Conservation (phyloP, 2,888 invertebrate genomes). For the Scelioninae gen. 2 region DNA sequence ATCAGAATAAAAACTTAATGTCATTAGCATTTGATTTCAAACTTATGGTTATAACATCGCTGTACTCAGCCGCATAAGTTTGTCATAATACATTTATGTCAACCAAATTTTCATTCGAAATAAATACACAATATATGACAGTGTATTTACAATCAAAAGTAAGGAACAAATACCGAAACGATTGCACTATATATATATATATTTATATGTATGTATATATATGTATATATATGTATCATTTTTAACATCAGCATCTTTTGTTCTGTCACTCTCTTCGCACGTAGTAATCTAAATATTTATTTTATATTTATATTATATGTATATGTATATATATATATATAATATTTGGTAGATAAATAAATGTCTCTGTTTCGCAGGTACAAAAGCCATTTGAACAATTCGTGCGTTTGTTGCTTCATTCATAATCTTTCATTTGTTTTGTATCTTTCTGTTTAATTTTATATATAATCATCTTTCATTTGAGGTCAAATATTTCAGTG, state of each 20-base stretch:
- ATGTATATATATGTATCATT: too few relatives aligned
- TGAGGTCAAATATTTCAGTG: constrained; percentile 51
- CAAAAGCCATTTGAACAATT: constrained; percentile 66
- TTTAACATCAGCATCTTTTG: constrained; percentile 5
- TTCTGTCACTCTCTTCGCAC: constrained; percentile 22
- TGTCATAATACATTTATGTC: neutral
- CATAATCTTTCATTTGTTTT: constrained; percentile 18
- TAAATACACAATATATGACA: constrained; percentile 6
- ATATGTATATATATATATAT: constrained; percentile 58
- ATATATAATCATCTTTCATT: constrained; percentile 39
- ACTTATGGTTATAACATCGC: neutral
- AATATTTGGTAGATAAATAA: constrained; percentile 69
- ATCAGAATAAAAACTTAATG: constrained; percentile 3
- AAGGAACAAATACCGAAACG: constrained; percentile 29
- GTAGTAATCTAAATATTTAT: constrained; percentile 59
- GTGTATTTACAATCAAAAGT: constrained; percentile 30
- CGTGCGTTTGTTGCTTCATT: constrained; percentile 44
- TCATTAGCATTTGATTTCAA: constrained; percentile 1
- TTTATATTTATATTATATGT: too few relatives aligned
- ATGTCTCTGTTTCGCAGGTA: constrained; percentile 70
- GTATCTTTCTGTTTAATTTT: constrained; percentile 25
- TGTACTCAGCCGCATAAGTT: neutral
- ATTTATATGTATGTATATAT: too few relatives aligned
- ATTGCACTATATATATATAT: neutral
- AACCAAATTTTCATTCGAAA: constrained; percentile 6